phyloP scores from a whole-genome alignment of 2,888 invertebrate genomes.

The Parelbella ahira region DNA sequence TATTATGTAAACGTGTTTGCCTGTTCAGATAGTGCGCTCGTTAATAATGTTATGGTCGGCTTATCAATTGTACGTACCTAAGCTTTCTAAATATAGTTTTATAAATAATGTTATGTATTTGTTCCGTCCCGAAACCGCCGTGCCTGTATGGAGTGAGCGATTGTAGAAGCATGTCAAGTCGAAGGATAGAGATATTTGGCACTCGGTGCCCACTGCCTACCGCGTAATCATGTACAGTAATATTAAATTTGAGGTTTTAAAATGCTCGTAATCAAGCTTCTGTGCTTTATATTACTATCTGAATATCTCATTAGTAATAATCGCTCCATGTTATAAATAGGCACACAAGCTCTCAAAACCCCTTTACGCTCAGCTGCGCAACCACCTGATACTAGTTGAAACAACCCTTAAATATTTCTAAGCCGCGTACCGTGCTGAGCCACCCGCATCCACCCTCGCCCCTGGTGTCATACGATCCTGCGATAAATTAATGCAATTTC shows the following conservation, averaged over 20 bases:
- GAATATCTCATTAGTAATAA: too few relatives aligned
- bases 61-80: not conserved
- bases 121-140: too few relatives aligned
- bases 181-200: too few relatives aligned
- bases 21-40: not conserved
- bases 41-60: not conserved
- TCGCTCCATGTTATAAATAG: too few relatives aligned
- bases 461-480: not conserved
- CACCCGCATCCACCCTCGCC: not conserved
- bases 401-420: slow-evolving; percentile 10
- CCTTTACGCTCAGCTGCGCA: not conserved
- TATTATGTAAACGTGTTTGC: not conserved
- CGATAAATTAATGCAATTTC: slow-evolving; percentile 6
- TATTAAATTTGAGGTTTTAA: too few relatives aligned
- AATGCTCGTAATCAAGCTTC: too few relatives aligned
- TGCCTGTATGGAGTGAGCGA: too few relatives aligned
- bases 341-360: not conserved
- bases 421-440: slow-evolving; percentile 1
- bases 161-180: too few relatives aligned
- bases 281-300: too few relatives aligned
- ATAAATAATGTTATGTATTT: too few relatives aligned
- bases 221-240: too few relatives aligned
- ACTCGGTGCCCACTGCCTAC: too few relatives aligned
- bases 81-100: not conserved
- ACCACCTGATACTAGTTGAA: slow-evolving; percentile 1